Percentiles rank a stretch among this genome's conserved stretches.
Conservation (phyloP, 2,113 vertebrate species). For the Clinocottus analis region DNA sequence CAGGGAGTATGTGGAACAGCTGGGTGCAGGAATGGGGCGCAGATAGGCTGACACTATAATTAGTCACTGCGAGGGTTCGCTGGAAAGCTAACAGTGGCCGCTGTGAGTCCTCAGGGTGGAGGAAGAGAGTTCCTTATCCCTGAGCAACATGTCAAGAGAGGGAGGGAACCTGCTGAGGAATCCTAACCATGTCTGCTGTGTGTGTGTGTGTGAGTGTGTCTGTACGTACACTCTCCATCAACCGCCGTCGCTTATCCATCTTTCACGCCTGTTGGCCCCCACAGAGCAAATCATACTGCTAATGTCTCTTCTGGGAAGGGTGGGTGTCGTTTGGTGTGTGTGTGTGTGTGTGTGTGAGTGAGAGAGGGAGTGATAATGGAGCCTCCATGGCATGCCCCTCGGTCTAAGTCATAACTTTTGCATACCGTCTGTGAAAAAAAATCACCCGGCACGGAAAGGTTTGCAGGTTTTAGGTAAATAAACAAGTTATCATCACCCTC, state of each 20-base stretch:
- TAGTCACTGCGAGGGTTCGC: conserved; percentile 56
- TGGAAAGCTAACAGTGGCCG: conserved; percentile 62
- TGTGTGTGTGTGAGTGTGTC: conserved; percentile 3
- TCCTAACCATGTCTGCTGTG: conserved; percentile 48
- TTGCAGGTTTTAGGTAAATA: conserved; percentile 43
- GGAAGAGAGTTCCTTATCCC: conserved; percentile 55
- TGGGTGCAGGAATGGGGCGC: conserved; percentile 52
- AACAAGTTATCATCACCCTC: conserved; percentile 57
- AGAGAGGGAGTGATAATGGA: conserved; percentile 24
- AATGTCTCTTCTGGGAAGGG: conserved; percentile 60
- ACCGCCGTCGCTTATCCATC: conserved; percentile 60
- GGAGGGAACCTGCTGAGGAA: conserved; percentile 64
- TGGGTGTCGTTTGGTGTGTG: conserved; percentile 38
- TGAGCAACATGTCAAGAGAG: conserved; percentile 50
- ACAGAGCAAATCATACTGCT: conserved; percentile 37
- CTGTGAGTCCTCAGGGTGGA: conserved; percentile 44
- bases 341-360: conserved; percentile 2
- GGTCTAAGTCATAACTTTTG: conserved; percentile 50
- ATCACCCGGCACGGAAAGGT: not conserved
- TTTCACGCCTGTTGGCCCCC: conserved; percentile 61
- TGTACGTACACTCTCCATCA: conserved; percentile 39
- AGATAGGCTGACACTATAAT: conserved; percentile 66
- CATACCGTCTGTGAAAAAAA: conserved; percentile 21
- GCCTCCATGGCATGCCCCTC: conserved; percentile 9
- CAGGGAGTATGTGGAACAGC: conserved; percentile 48